Base-by-base conservation (phyloP, 2,113 vertebrate species). In the Antechinus flavipes region DNA sequence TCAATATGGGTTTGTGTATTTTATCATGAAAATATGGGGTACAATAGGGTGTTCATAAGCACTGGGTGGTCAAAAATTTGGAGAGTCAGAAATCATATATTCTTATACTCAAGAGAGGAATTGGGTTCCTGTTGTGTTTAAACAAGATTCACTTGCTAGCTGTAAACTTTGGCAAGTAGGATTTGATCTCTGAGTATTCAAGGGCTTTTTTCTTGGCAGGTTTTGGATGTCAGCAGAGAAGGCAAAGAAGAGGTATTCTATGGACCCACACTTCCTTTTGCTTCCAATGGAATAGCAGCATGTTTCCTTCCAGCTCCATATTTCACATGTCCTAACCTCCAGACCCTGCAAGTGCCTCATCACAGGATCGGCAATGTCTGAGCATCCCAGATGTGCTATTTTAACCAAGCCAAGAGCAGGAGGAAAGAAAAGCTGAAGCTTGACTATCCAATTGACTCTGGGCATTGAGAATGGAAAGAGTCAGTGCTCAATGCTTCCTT, bases 231-330 rank as follows among this genome's bases (percentile, higher is more conserved):
- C 55, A 99, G 99, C 95, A 98, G 98, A 91, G 99, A 99, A 97
- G 99, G 99, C 94, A 99, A 99, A 97, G 99, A 99, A 98, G 99
- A 99, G 97, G 99, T 99, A 0, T 99, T 99, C 98, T 99, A 99
- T 3, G 99, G 99, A 49, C 99, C 99, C 14, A 99, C 99, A 0
- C 99, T 99, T 84, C 99, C 99, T 2, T 99, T 99, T 0, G 99
- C 99, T 97, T 99, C 99, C 95, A 99, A 99, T 2, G 99, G 99
- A 68, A 99, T 99, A 96, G 99, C 99, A 16, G 99, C 99, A 0
- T 99, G 99, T 98, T 99, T 99, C 95, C 99, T 99, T 54, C 99
- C 99, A 2, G 99, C 99, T 95, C 99, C 99, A 0, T 99, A 99
- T 68, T 99, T 99, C 98, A 99, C 99, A 0, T 99, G 99, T 97